Evolutionary conservation across 2,888 invertebrate species (phyloP), one percentile per base, ranked within the genome.

Genomic region (Alcis repandata): DNA sequence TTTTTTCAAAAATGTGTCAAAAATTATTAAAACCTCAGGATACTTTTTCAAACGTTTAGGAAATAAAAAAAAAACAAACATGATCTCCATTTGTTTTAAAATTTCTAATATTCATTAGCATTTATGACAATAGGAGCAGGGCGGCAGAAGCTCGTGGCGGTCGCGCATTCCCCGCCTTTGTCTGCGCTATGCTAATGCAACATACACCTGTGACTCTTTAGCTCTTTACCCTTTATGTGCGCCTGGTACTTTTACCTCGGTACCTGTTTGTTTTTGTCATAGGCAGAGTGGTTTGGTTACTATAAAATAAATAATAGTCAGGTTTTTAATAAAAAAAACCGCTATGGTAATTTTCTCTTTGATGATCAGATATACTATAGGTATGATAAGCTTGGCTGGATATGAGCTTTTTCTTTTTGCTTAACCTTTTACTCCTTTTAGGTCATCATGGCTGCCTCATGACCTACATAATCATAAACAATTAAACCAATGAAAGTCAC

Each of bases 101-200:
- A 85, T 87, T 85, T 83, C 84, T 80, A 85, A 87, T 84, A 81
- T 86, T 80, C 83, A 89, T 89, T 90, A 86, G 87, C 90, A 90
- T 90, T 85, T 86, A 86, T 85, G 83, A 89, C 87, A 90, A 90
- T 88, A 83, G 82, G 79, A 87, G 85, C 83, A 82, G 87, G 85
- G 82, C 74, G 79, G 84, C 87, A 86, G 84, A 86, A 87, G 88
- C 86, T 85, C 85, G 86, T 82, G 80, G 59, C 54, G 54, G 64
- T 51, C 64, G 64, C 84, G 80, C 83, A 82, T 76, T 79, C 79
- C 80, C 79, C 79, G 82, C 84, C 87, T 90, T 91, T 92, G 92
- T 92, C 86, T 88, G 88, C 78, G 80, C 88, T 90, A 92, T 86
- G 86, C 79, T 83, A 85, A 86, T 85, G 83, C 49, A 43, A 56